These are phyloP conservation scores for Musca vetustissima DNA, from an alignment of 1,140 invertebrate species.

Conservation along the genomic window DNA sequence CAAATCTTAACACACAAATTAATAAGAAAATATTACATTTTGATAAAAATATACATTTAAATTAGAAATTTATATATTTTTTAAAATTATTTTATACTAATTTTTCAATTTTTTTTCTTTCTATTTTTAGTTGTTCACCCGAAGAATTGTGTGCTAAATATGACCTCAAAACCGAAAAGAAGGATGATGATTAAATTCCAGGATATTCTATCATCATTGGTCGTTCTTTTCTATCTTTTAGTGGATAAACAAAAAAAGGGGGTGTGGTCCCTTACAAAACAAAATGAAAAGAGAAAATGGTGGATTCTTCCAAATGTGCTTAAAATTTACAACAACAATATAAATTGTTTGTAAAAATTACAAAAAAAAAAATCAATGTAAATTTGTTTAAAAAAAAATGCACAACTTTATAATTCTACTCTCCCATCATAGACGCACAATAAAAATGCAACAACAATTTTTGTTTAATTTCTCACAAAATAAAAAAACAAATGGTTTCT, in stretches of 20 bases:
- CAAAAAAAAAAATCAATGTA: background rate
- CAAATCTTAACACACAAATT: too few species aligned
- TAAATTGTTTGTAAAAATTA: too few species aligned
- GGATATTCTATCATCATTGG: background rate
- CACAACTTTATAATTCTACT: slow-evolving; percentile 11
- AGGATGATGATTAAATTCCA: slow-evolving; percentile 80
- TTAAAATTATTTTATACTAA: slow-evolving; percentile 7
- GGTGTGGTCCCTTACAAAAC: background rate
- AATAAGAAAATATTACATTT: too few species aligned
- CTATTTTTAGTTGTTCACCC: slow-evolving; percentile 74
- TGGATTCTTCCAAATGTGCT: slow-evolving; percentile 33
- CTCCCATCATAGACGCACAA: slow-evolving; percentile 8
- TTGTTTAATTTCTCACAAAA: slow-evolving; percentile 18
- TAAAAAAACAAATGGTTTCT: slow-evolving; percentile 3
- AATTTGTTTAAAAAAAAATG: slow-evolving; percentile 24
- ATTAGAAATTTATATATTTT: background rate
- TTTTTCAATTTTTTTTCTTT: background rate
- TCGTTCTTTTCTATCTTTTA: background rate
- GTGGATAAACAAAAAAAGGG: background rate
- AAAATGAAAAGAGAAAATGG: background rate
- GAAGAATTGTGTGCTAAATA: slow-evolving; percentile 92
- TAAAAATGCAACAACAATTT: background rate
- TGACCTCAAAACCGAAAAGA: slow-evolving; percentile 91
- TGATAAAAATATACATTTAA: too few species aligned
- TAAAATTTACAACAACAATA: slow-evolving; percentile 7